Base-by-base conservation (phyloP, 2,797 vertebrate genomes). In the Denticeps clupeoides region DNA sequence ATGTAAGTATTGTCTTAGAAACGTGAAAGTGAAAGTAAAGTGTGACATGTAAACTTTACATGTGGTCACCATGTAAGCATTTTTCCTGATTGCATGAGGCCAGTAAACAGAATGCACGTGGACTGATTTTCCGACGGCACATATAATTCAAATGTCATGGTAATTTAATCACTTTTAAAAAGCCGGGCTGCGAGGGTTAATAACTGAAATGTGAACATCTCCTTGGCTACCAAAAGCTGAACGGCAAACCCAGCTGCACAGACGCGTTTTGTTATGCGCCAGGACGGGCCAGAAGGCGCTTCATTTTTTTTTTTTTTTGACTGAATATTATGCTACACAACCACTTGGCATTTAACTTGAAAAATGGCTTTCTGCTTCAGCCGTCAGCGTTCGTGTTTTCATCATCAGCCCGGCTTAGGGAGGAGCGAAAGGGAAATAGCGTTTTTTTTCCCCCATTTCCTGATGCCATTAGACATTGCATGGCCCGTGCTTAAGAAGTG, bases 311-410 rank as follows among this genome's bases (percentile, higher is more conserved):
- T 93, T 87, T 90, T 90, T 91, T 88, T 85, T 85, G 86, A 89
- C 87, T 82, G 86, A 87, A 88, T 88, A 87, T 91, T 89, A 88
- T 87, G 85, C 88, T 88, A 87, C 87, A 87, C 88, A 89, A 90
- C 89, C 87, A 86, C 86, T 89, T 94, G 90, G 90, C 92, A 95
- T 94, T 94, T 95, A 89, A 90, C 87, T 90, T 91, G 91, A 97
- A 87, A 92, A 93, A 94, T 90, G 87, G 83, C 81, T 90, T 91
- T 89, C 89, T 91, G 90, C 89, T 88, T 91, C 86, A 89, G 86
- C 89, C 86, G 88, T 87, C 87, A 88, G 85, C 82, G 77, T 77
- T 70, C 81, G 84, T 80, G 87, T 87, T 90, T 90, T 89, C 89
- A 86, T 88, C 87, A 87, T 85, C 83, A 85, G 83, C 86, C 82